Evolutionary conservation across 2,113 vertebrate species (phyloP).

Genomic region (Chaetorhynchus papuensis): DNA sequence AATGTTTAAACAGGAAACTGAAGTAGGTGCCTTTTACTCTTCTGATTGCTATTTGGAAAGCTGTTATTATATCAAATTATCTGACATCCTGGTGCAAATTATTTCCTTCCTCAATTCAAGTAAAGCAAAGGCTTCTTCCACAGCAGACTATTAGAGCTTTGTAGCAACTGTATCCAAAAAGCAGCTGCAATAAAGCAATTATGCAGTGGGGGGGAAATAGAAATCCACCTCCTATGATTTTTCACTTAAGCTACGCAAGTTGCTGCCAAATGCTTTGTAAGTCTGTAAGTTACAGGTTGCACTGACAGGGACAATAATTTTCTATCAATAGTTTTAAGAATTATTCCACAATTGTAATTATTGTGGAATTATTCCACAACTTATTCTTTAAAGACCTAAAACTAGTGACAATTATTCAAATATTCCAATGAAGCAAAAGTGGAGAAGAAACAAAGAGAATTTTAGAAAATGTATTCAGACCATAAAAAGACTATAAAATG

Average conservation of each 20-base stretch:
- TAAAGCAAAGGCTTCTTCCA: not conserved
- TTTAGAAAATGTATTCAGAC: not conserved
- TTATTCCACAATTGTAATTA: not conserved
- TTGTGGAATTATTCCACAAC: not conserved
- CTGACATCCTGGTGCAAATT: slow-evolving; percentile 47
- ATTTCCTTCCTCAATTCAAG: slow-evolving; percentile 69
- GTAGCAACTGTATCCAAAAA: not conserved
- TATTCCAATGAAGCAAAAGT: not conserved
- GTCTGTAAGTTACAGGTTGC: not conserved
- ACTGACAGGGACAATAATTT: not conserved
- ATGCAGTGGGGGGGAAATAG: not conserved
- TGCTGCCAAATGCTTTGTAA: not conserved
- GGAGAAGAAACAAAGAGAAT: not conserved
- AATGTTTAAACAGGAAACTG: not conserved
- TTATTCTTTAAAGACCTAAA: not conserved
- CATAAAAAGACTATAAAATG: not conserved
- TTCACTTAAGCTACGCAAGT: not conserved
- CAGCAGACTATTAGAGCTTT: not conserved
- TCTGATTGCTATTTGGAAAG: slow-evolving; percentile 6
- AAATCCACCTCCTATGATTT: not conserved
- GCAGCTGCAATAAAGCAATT: not conserved
- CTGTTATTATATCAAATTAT: slow-evolving; percentile 52
- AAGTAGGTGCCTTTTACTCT: not conserved
- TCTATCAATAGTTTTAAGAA: not conserved
- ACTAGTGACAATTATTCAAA: not conserved